Conservation (phyloP, 2,797 vertebrate species). For the Naso thynnoides region DNA sequence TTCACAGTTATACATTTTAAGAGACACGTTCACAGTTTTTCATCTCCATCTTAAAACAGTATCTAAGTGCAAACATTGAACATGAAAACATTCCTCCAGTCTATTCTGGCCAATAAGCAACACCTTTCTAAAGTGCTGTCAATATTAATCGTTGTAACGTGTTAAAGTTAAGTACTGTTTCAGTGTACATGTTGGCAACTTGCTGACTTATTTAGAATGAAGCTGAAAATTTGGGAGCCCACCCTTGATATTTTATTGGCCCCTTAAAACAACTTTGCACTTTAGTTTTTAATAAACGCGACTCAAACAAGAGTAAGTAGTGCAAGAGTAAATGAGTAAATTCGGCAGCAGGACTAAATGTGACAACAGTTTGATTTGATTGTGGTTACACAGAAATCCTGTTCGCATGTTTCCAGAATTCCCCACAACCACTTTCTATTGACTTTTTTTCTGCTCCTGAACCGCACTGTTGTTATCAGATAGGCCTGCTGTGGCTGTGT, state of each 20-base stretch:
- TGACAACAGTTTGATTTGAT: not conserved
- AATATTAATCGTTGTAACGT: not conserved
- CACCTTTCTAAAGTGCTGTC: not conserved
- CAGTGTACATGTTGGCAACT: not conserved
- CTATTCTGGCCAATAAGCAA: not conserved
- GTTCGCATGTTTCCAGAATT: slow-evolving; percentile 29
- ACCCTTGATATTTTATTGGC: not conserved
- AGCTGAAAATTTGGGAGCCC: not conserved
- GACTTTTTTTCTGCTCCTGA: slow-evolving; percentile 67
- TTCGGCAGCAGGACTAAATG: not conserved
- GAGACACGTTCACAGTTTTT: not conserved
- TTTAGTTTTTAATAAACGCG: not conserved
- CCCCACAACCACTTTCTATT: slow-evolving; percentile 63
- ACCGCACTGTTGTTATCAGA: slow-evolving; percentile 77
- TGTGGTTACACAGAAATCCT: slow-evolving; percentile 42
- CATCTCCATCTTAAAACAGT: not conserved
- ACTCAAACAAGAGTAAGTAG: not conserved
- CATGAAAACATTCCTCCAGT: not conserved
- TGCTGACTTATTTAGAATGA: too few relatives aligned
- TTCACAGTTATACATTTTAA: not conserved
- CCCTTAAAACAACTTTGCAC: not conserved
- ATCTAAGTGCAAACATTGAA: not conserved
- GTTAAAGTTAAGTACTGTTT: not conserved
- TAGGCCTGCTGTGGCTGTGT: slow-evolving; percentile 65
- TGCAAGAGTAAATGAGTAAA: not conserved